Base-by-base conservation (phyloP, 2,888 invertebrate species). In the Parthenolecanium corni region DNA sequence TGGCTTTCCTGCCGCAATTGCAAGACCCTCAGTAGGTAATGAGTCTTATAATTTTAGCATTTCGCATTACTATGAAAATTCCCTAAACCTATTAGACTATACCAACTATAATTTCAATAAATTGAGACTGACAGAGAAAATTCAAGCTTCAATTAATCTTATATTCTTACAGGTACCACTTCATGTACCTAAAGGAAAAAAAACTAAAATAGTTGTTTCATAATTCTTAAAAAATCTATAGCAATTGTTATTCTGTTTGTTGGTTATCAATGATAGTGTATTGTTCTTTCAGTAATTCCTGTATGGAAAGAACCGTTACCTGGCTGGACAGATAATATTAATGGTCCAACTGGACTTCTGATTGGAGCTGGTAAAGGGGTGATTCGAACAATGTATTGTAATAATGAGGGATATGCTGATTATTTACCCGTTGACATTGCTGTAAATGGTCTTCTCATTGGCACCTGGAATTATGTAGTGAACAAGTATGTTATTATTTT, bases 301-400 rank as follows among this genome's bases (percentile, higher is more conserved):
- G 79, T 88, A 47, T 87, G 86, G 85, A 83, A 82, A 70, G 87
- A 88, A 65, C 89, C 89, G 0, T 71, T 88, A 0, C 87, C 87
- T 0, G 93, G 89, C 5, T 89, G 93, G 93, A 89, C 91, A 0
- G 93, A 93, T 72, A 93, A 92, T 70, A 85, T 89, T 61, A 92
- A 93, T 70, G 93, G 93, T 16, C 91, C 92, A 0, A 85, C 86
- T 1, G 92, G 92, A 9, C 75, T 89, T 1, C 75, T 91, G 2
- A 87, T 84, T 62, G 71, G 83, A 2, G 88, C 88, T 6, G 89
- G 91, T 11, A 92, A 91, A 72, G 92, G 92, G 0, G 86, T 93
- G 0, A 80, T 93, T 65, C 78, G 91, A 14, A 83, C 88, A 0
- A 89, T 92, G 88, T 86, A 86, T 72, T 89, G 89, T 70, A 82